phyloP scores from a whole-genome alignment of 2,113 vertebrate genomes.

The Dissostichus mawsoni region DNA sequence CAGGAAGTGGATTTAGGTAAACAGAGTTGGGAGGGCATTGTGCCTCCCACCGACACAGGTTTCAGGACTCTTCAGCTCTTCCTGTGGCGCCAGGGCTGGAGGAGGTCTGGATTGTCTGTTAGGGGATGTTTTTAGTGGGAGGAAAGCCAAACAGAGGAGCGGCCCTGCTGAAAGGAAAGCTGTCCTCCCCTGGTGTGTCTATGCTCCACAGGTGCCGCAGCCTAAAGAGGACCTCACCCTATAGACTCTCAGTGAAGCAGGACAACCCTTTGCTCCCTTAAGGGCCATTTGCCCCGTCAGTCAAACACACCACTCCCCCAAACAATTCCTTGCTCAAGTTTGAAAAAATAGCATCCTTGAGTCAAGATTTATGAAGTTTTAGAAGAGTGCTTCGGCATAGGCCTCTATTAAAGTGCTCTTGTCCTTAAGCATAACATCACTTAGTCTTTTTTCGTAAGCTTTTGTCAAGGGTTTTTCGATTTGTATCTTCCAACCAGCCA shows the following conservation, averaged over 20 bases:
- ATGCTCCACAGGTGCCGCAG: conserved; percentile 73
- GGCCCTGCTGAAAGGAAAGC: conserved; percentile 71
- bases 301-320: conserved; percentile 18
- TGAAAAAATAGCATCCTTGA: neutral
- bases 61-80: conserved; percentile 68
- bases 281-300: neutral
- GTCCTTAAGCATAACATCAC: neutral
- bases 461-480: neutral
- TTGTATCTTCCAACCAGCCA: too few species aligned
- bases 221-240: conserved; percentile 61
- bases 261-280: conserved; percentile 18
- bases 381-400: neutral
- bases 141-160: conserved; percentile 76
- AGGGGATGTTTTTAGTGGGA: conserved; percentile 75
- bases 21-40: conserved; percentile 75
- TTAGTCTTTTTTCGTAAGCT: neutral
- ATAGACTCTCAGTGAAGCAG: conserved; percentile 47
- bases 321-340: neutral
- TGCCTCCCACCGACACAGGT: conserved; percentile 62
- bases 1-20: conserved; percentile 75
- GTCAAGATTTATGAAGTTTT: neutral
- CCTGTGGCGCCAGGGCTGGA: conserved; percentile 67
- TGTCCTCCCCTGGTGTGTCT: conserved; percentile 70
- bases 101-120: conserved; percentile 77
- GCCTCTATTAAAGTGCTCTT: neutral